phyloP scores from a whole-genome alignment of 1,140 invertebrate genomes.

The Bilobella aurantiaca region DNA sequence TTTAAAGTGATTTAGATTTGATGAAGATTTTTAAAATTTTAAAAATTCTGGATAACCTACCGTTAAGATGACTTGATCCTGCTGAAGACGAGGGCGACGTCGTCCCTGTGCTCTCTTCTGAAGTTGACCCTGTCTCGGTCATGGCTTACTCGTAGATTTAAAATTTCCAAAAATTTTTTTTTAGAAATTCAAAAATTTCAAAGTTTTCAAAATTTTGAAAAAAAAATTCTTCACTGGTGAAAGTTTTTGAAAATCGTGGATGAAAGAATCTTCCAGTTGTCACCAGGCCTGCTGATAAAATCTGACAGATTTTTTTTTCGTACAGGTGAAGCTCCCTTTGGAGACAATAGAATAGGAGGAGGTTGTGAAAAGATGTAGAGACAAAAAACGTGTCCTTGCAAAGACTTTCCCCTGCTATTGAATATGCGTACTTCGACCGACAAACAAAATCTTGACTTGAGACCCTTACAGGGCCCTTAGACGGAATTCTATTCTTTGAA shows the following conservation, averaged over 20 bases:
- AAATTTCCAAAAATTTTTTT: not conserved
- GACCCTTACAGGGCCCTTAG: not conserved
- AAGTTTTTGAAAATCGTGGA: too few species aligned
- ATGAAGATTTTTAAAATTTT: too few species aligned
- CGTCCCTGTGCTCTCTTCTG: constrained; percentile 28
- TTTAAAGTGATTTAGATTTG: too few species aligned
- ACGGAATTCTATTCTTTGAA: too few species aligned
- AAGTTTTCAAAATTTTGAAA: not conserved
- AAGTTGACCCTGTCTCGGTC: constrained; percentile 30
- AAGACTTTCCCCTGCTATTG: not conserved
- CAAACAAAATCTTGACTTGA: not conserved
- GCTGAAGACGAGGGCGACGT: constrained; percentile 32
- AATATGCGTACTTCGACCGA: not conserved
- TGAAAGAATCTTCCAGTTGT: too few species aligned
- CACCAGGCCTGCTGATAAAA: too few species aligned
- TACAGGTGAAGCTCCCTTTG: not conserved
- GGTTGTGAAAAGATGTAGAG: not conserved
- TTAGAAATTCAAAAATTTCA: not conserved
- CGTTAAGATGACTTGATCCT: constrained; percentile 17
- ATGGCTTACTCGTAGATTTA: constrained; percentile 9
- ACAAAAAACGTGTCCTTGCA: not conserved
- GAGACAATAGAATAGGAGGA: constrained; percentile 2
- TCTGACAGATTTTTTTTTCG: not conserved
- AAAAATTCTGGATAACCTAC: not conserved
- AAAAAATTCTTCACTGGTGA: too few species aligned